phyloP scores from a whole-genome alignment of 2,888 invertebrate genomes.

The Odontothrips loti region DNA sequence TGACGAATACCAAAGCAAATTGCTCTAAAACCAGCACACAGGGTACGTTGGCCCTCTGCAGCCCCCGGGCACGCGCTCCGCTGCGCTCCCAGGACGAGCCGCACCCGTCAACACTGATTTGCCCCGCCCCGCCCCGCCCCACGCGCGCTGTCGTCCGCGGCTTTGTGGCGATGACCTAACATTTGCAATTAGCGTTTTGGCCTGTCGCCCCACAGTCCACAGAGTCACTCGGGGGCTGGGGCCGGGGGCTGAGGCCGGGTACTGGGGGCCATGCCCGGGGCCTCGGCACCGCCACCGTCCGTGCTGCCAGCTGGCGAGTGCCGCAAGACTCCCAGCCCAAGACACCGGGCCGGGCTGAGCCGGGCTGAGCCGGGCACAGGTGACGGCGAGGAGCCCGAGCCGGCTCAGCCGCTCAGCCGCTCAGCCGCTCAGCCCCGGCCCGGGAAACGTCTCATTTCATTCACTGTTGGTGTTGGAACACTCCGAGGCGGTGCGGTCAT shows the following conservation, averaged over 20 bases:
- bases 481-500: no score
- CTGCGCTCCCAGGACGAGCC: not conserved
- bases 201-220: not conserved
- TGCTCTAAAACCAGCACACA: not conserved
- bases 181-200: constrained; percentile 16
- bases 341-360: no score
- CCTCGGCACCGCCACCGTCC: no score
- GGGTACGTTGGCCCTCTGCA: not conserved
- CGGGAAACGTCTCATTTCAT: no score
- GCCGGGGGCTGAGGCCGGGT: no score
- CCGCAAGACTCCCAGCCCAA: not conserved
- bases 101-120: not conserved
- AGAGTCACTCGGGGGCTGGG: no score
- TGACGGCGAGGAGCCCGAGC: not conserved
- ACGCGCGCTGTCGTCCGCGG: not conserved
- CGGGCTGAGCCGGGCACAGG: no score
- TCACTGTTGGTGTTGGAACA: no score
- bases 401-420: not conserved
- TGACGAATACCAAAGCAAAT: not conserved
- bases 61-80: not conserved
- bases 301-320: not conserved
- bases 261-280: no score
- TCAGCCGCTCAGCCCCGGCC: not conserved
- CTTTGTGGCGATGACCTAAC: constrained; percentile 1
- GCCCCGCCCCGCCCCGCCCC: not conserved